Evolutionary conservation across 2,113 vertebrate species (phyloP), one percentile per base, ranked within the genome.

Genomic region (Scomber colias): DNA sequence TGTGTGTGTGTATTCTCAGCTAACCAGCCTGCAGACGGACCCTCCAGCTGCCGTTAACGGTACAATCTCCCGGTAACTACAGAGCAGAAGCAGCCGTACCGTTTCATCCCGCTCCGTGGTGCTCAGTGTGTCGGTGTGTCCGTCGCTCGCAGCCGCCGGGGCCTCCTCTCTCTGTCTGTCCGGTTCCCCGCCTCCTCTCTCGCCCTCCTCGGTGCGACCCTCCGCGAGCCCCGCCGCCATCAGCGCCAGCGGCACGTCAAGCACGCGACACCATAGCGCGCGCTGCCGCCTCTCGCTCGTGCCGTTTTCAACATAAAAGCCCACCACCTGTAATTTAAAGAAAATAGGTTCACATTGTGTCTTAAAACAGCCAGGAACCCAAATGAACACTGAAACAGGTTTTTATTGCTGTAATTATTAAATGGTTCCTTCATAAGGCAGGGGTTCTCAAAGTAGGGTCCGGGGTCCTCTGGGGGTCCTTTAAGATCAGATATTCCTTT

Each of bases 211-310:
- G 80, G 75, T 90, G 81, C 71, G 84, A 89, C 90, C 92, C 89
- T 91, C 89, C 88, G 73, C 78, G 71, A 85, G 78, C 83, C 80
- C 90, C 86, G 83, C 90, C 90, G 89, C 90, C 92, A 91, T 91
- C 90, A 90, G 89, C 88, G 70, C 79, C 78, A 82, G 83, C 77
- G 77, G 63, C 76, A 76, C 85, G 77, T 90, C 64, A 88, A 90
- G 80, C 31, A 3, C 27, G 19, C 73, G 49, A 56, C 6, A 56
- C 3, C 11, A 13, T n/a, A 10, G 3, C 51, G 0, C 1, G 3
- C 54, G 44, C 81, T 82, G 87, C 92, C 87, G 81, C 49, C 59
- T 0, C 13, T 46, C 19, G 24, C 12, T 2, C 0, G 0, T 0
- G 6, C 0, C 0, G 0, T 4, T 75, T 91, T 91, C 91, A 90